phyloP scores from a whole-genome alignment of 2,888 invertebrate species.

The Nineta flava region DNA sequence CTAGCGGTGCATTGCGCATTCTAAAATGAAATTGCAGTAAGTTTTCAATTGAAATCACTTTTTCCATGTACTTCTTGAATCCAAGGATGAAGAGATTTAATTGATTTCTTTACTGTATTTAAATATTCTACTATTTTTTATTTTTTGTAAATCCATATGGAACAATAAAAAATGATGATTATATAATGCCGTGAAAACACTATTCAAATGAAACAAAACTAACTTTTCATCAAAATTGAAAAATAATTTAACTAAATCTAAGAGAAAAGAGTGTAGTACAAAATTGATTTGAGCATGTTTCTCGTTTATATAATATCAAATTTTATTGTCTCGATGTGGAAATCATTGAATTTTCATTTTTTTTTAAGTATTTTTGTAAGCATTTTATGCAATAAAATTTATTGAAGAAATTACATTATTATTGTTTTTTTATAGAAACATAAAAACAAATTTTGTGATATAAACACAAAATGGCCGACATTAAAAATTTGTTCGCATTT shows the following conservation, averaged over 20 bases:
- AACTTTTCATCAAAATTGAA: no score
- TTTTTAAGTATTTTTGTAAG: background rate
- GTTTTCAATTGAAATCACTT: background rate
- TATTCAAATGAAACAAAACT: no score
- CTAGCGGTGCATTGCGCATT: slow-evolving; percentile 4
- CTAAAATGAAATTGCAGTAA: background rate
- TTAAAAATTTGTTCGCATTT: no score
- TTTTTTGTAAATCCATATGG: background rate
- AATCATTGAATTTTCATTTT: background rate
- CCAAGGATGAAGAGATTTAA: slow-evolving; percentile 5
- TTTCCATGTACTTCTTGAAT: background rate
- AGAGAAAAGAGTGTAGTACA: background rate
- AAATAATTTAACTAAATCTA: no score
- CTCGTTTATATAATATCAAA: background rate
- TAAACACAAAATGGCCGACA: no score
- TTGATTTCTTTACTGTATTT: background rate
- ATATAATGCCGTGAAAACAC: no score
- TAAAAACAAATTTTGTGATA: background rate
- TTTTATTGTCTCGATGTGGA: slow-evolving; percentile 2
- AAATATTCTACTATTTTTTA: background rate
- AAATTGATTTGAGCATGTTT: background rate
- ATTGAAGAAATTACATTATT: slow-evolving; percentile 1
- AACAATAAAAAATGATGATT: no score
- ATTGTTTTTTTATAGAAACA: background rate
- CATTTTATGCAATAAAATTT: background rate